Conservation (phyloP, 2,888 invertebrate species). For the Spilarctia lutea region DNA sequence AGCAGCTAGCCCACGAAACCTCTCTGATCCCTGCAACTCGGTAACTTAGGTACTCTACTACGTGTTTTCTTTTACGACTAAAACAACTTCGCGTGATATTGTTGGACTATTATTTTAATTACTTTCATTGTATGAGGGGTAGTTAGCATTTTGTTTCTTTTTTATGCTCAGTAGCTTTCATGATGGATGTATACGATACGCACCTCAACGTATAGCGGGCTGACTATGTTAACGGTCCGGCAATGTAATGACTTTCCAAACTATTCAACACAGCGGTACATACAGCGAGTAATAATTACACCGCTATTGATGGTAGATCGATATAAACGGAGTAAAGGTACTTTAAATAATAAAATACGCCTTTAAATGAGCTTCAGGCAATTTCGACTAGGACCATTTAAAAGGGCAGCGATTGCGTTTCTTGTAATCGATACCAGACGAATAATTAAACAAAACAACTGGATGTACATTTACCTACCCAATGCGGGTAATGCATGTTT, state of each 20-base stretch:
- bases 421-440: slow-evolving; percentile 64
- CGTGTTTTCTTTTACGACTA: slow-evolving; percentile 63
- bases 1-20: slow-evolving; percentile 41
- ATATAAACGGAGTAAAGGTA: slow-evolving; percentile 57
- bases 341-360: slow-evolving; percentile 61
- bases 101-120: slow-evolving; percentile 83
- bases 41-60: slow-evolving; percentile 59
- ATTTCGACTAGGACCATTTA: slow-evolving; percentile 60
- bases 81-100: slow-evolving; percentile 78
- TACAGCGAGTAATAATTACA: slow-evolving; percentile 67
- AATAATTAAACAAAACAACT: slow-evolving; percentile 58
- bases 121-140: slow-evolving; percentile 76
- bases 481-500: slow-evolving; percentile 43
- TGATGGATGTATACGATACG: slow-evolving; percentile 60
- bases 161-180: slow-evolving; percentile 68
- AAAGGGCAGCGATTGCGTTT: slow-evolving; percentile 48
- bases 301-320: slow-evolving; percentile 62
- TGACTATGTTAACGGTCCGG: slow-evolving; percentile 60
- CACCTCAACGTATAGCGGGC: slow-evolving; percentile 34
- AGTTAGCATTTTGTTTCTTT: slow-evolving; percentile 68
- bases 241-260: slow-evolving; percentile 71
- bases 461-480: slow-evolving; percentile 41
- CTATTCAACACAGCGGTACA: slow-evolving; percentile 53
- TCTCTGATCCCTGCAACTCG: slow-evolving; percentile 55
- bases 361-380: slow-evolving; percentile 61